Percentiles rank a stretch among this genome's conserved stretches.
Evolutionary conservation across 2,797 vertebrate genomes (phyloP).

Genomic region (Ctenochaetus hawaiiensis): DNA sequence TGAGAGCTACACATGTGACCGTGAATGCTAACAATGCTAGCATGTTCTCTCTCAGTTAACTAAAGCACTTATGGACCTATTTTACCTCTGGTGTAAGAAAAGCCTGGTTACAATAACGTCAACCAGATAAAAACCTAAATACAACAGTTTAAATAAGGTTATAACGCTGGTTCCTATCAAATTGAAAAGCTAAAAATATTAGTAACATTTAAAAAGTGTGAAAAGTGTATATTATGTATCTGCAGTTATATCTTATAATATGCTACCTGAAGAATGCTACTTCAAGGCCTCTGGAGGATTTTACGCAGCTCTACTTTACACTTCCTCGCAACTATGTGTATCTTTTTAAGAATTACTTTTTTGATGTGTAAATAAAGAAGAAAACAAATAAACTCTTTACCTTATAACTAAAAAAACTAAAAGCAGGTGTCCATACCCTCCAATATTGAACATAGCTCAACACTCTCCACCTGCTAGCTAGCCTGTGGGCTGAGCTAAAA

Average conservation of each 20-base stretch:
- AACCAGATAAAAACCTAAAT: not conserved
- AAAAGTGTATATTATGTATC: no score
- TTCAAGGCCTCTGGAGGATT: no score
- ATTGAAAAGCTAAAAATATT: not conserved
- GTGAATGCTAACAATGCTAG: constrained; percentile 51
- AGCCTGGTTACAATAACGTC: not conserved
- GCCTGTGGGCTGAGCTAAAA: constrained; percentile 49
- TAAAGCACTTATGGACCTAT: not conserved
- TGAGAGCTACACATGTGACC: constrained; percentile 35
- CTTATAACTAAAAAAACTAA: no score
- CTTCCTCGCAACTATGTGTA: no score
- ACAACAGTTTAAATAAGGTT: not conserved
- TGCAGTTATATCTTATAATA: no score
- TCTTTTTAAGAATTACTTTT: no score
- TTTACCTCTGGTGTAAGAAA: not conserved
- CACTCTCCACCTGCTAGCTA: constrained; percentile 24
- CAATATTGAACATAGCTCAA: not conserved
- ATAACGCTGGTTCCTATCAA: not conserved
- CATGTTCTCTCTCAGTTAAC: constrained; percentile 19
- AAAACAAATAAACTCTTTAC: no score
- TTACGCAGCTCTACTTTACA: no score
- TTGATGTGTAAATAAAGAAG: no score
- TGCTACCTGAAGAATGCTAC: no score
- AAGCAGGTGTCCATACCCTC: constrained; percentile 1
- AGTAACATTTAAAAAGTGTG: no score